These are phyloP conservation scores for Chelonus insularis DNA, from an alignment of 1,140 invertebrate genomes.

Conservation along the genomic window DNA sequence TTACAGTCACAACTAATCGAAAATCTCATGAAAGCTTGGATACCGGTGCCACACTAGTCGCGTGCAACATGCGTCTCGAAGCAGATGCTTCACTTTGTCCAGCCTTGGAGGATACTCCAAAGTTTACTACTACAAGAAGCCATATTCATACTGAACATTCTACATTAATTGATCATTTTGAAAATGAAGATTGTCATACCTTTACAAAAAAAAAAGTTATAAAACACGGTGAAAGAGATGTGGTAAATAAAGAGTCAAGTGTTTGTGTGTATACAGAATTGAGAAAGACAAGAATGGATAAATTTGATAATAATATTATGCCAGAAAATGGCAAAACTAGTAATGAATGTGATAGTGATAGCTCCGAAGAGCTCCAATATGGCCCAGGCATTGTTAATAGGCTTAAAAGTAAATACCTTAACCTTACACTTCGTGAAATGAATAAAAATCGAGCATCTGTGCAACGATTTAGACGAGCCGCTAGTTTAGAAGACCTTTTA, in stretches of 20 bases:
- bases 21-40: neutral
- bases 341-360: slow-evolving; percentile 61
- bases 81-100: slow-evolving; percentile 47
- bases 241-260: neutral
- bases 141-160: slow-evolving; percentile 15
- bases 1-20: neutral
- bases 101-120: slow-evolving; percentile 48
- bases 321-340: slow-evolving; percentile 24
- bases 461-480: slow-evolving; percentile 71
- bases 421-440: slow-evolving; percentile 72
- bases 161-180: neutral
- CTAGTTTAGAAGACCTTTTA: slow-evolving; percentile 81
- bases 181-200: neutral
- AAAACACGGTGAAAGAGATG: slow-evolving; percentile 1
- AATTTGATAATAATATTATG: slow-evolving; percentile 10
- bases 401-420: slow-evolving; percentile 81
- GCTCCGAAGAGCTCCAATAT: slow-evolving; percentile 81
- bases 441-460: slow-evolving; percentile 66
- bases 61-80: slow-evolving; percentile 58
- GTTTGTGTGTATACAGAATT: slow-evolving; percentile 1
- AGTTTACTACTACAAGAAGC: slow-evolving; percentile 28
- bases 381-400: slow-evolving; percentile 90
- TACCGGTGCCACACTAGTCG: slow-evolving; percentile 41
- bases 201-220: neutral
- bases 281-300: slow-evolving; percentile 24